Evolutionary conservation across 2,888 invertebrate species (phyloP).

Genomic region (Agrochola litura): DNA sequence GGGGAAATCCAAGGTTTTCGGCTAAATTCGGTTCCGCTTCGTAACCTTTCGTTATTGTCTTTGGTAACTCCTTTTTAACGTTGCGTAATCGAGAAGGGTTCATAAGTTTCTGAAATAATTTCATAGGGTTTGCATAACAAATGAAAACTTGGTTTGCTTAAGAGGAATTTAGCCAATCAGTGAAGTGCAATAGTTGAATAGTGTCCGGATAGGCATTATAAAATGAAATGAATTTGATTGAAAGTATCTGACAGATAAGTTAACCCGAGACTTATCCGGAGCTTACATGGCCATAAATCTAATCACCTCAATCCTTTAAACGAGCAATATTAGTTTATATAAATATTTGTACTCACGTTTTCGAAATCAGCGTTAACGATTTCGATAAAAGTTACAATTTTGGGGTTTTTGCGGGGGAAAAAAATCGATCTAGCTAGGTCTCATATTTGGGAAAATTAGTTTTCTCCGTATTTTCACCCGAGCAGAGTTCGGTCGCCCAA

Average conservation of each 20-base stretch:
- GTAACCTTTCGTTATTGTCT: conserved; percentile 59
- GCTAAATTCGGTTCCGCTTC: conserved; percentile 59
- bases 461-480: too few relatives aligned
- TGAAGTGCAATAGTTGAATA: background rate
- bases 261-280: background rate
- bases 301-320: too few relatives aligned
- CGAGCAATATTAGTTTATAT: too few relatives aligned
- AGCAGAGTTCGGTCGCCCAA: too few relatives aligned
- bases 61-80: conserved; percentile 54
- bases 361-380: too few relatives aligned
- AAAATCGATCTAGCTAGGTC: too few relatives aligned
- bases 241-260: background rate
- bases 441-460: too few relatives aligned
- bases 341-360: too few relatives aligned
- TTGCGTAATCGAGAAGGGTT: conserved; percentile 32
- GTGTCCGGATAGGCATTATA: background rate
- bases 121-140: background rate
- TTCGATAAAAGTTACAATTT: too few relatives aligned
- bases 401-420: too few relatives aligned
- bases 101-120: background rate
- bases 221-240: background rate
- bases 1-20: conserved; percentile 66
- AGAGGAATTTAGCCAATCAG: background rate
- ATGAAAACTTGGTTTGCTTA: too few relatives aligned
- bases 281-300: too few relatives aligned